A percentile compares a stretch with the other conserved stretches of the same genome.
Conservation (phyloP, 2,113 vertebrate species). For the Scolopax mira region DNA sequence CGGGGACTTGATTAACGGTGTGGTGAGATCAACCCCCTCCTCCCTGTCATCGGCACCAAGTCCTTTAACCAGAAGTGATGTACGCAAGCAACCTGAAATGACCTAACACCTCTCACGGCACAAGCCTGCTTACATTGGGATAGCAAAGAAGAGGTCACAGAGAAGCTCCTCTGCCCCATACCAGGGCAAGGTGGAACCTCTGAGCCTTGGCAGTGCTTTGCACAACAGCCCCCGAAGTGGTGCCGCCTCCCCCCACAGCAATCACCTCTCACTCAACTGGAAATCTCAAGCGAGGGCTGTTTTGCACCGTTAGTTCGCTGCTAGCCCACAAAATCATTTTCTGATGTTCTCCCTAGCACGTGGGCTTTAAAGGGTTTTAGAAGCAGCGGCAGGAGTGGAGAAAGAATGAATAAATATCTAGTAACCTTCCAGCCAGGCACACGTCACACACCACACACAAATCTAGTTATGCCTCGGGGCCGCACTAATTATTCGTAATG, state of each 20-base stretch:
- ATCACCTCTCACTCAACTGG: not conserved
- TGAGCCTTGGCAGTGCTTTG: not conserved
- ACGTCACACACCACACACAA: too few species aligned
- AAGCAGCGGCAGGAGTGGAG: not conserved
- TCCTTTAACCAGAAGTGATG: not conserved
- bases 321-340: not conserved
- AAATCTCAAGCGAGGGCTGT: not conserved
- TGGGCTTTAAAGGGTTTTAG: not conserved
- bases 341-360: not conserved
- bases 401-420: not conserved
- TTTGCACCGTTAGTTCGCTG: not conserved
- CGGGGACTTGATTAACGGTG: not conserved
- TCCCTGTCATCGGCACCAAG: not conserved
- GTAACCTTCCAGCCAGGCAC: not conserved
- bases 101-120: not conserved
- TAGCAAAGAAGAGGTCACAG: not conserved
- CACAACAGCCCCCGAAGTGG: not conserved
- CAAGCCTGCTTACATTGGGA: not conserved
- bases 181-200: not conserved
- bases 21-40: not conserved
- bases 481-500: not conserved
- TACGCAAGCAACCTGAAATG: not conserved
- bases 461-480: not conserved
- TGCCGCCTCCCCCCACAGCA: fast-evolving
- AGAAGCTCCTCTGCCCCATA: not conserved